Base-by-base conservation (phyloP, 2,113 vertebrate species). In the Platichthys flesus region DNA sequence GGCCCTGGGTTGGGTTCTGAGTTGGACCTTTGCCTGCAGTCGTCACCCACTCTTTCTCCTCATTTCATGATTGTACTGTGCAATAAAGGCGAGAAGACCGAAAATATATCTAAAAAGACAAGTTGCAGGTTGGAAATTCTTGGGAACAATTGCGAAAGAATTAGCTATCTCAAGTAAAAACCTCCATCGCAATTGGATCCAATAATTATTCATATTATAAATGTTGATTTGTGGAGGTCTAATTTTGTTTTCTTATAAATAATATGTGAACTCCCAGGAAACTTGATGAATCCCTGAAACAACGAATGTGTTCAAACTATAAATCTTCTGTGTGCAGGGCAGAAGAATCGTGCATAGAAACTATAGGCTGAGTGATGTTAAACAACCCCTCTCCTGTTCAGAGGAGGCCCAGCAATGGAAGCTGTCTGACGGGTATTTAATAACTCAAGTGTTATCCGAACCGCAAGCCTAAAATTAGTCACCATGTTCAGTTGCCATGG, bases 401-500 rank as follows among this genome's bases (percentile, higher is more conserved):
- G 62, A 79, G 67, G 35, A 9, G 31, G 52, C 77, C 1, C 83
- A 73, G 56, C 78, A 4, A 66, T 23, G 59, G 66, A 73, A 79
- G 74, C 76, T 81, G 73, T 78, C 73, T 49, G 77, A 85, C 12
- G 63, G 79, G 64, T 73, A 69, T 89, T 91, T 90, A 82, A 85
- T 88, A 86, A 87, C 76, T 81, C 20, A 80, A 88, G 80, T 66
- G 78, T 78, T 75, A 85, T 88, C 88, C 79, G 64, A 83, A 87
- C 74, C 62, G 28, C 87, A 74, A 58, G 79, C 84, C 87, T 78
- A 80, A 87, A 88, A 87, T 87, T 82, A 88, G 87, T 83, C 74
- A 64, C 84, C 65, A 54, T 71, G 23, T 75, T 78, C 78, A 40
- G 88, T 90, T 92, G 88, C 91, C 85, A 90, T 91, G 90, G 87